Conservation (phyloP, 2,797 vertebrate genomes). For the Coregonus ussuriensis region DNA sequence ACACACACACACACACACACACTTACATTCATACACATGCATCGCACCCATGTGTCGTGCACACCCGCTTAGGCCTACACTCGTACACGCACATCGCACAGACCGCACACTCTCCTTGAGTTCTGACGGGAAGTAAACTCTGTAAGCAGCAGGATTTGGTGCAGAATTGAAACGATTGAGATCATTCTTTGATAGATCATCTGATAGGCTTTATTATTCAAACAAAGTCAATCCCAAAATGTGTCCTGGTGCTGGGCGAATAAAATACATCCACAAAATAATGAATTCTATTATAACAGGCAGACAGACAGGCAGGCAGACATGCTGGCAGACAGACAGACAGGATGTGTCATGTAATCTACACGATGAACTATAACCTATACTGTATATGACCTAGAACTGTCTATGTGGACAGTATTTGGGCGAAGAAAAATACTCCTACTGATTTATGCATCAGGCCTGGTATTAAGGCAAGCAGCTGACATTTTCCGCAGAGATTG, state of each 20-base stretch:
- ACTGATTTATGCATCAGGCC: background rate
- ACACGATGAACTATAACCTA: too few species aligned
- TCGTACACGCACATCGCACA: background rate
- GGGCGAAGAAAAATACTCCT: too few species aligned
- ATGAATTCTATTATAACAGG: too few species aligned
- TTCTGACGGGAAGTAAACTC: too few species aligned
- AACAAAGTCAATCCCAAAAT: background rate
- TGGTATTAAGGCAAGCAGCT: background rate
- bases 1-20: conserved; percentile 6
- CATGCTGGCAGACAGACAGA: too few species aligned
- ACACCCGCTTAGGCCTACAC: conserved; percentile 5
- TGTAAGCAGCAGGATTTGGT: background rate
- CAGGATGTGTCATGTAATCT: too few species aligned
- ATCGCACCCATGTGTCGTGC: background rate
- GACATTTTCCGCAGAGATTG: background rate
- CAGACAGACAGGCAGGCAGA: too few species aligned
- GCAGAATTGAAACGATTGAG: background rate
- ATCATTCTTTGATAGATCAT: background rate
- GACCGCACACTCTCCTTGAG: too few species aligned
- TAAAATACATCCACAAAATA: too few species aligned
- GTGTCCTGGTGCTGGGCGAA: too few species aligned
- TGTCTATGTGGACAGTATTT: too few species aligned
- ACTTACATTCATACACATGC: conserved; percentile 7
- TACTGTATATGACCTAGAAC: too few species aligned
- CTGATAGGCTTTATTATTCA: background rate